Evolutionary conservation across 1,140 invertebrate species (phyloP).

Genomic region (Ephestia elutella): DNA sequence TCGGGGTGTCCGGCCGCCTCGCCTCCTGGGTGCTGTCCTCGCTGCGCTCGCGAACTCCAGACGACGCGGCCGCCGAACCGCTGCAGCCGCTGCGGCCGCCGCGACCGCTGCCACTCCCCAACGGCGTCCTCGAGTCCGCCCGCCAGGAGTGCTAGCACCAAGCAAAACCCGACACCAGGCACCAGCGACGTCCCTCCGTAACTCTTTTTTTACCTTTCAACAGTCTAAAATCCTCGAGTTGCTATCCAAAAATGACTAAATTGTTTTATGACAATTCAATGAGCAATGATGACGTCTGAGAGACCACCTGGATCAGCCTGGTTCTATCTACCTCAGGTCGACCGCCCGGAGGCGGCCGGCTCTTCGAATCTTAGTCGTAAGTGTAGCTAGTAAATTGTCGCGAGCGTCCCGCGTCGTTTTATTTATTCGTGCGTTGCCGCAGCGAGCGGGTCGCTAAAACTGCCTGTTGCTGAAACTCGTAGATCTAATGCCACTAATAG

Average conservation of each 20-base stretch:
- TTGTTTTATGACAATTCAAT: too few species aligned
- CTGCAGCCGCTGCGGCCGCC: constrained; percentile 43
- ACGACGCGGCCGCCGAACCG: constrained; percentile 62
- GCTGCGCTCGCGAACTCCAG: constrained; percentile 46
- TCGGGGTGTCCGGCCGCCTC: constrained; percentile 64
- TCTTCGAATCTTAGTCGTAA: constrained; percentile 68
- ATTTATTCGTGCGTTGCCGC: constrained; percentile 42
- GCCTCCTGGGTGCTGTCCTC: constrained; percentile 66
- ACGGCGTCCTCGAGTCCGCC: constrained; percentile 28
- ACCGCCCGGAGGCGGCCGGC: constrained; percentile 33
- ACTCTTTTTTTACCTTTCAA: too few species aligned
- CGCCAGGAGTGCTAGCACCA: constrained; percentile 16
- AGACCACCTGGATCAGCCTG: constrained; percentile 9
- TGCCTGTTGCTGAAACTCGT: too few species aligned
- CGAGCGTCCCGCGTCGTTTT: constrained; percentile 33
- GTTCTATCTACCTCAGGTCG: constrained; percentile 59
- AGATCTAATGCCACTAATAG: too few species aligned
- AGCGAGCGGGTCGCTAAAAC: background rate
- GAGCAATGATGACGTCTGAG: background rate
- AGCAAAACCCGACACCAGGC: too few species aligned
- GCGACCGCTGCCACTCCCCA: constrained; percentile 22
- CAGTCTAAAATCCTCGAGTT: too few species aligned
- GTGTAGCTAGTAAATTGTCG: constrained; percentile 61
- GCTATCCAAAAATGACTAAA: background rate
- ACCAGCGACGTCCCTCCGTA: too few species aligned